These are phyloP conservation scores for Peromyscus polionotus DNA, from an alignment of 2,113 vertebrate genomes.

Conservation along the genomic window DNA sequence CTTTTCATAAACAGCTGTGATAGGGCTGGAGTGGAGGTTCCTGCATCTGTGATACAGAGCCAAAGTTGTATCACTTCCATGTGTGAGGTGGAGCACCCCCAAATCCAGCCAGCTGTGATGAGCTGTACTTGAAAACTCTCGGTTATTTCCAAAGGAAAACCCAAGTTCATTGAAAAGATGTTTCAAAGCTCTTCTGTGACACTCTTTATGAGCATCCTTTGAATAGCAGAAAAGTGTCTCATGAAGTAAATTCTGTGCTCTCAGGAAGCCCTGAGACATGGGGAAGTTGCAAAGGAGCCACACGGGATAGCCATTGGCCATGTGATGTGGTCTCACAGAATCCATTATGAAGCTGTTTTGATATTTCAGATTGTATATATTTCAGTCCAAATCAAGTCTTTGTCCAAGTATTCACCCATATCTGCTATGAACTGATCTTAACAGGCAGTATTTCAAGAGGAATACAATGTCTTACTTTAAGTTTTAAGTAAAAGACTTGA, in stretches of 20 bases:
- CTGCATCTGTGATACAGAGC: conserved; percentile 63
- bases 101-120: conserved; percentile 29
- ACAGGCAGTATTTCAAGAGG: not conserved
- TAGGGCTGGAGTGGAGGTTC: conserved; percentile 63
- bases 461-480: not conserved
- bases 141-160: conserved; percentile 77
- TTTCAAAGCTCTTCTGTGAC: conserved; percentile 53
- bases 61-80: conserved; percentile 70
- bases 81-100: conserved; percentile 23
- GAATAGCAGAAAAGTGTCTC: not conserved
- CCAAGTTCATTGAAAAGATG: conserved; percentile 50
- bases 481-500: conserved; percentile 41
- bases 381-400: not conserved
- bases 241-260: not conserved
- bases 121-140: conserved; percentile 29
- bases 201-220: not conserved
- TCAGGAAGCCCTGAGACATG: not conserved
- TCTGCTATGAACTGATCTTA: conserved; percentile 13
- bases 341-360: not conserved
- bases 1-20: conserved; percentile 56
- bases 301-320: not conserved
- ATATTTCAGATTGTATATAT: conserved; percentile 9
- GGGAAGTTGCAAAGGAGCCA: not conserved
- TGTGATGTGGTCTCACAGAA: not conserved
- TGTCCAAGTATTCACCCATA: not conserved